Percentiles rank a stretch among this genome's conserved stretches.
Evolutionary conservation across 37 sponge, comb jelly and placozoan genomes (phyloP).

Genomic region (Beroe ovata): DNA sequence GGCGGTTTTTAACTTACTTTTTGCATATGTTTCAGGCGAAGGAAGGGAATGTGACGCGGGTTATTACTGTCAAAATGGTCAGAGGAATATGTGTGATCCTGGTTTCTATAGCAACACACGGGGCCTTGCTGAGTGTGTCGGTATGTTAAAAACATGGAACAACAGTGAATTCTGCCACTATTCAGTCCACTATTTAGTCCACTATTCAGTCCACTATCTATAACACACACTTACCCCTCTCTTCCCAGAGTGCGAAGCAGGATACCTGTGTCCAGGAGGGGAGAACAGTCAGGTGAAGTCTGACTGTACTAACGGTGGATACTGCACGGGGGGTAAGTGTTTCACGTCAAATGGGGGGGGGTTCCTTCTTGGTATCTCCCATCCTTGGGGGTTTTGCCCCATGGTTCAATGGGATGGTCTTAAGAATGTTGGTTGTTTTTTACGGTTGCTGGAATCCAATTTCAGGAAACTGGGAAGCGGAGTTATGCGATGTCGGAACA

Average conservation of each 20-base stretch:
- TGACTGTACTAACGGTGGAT: constrained; percentile 17
- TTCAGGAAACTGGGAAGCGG: constrained; percentile 34
- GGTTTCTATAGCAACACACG: constrained; percentile 38
- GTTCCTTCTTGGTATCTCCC: too few relatives aligned
- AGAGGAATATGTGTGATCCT: not conserved
- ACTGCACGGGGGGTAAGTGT: constrained; percentile 43
- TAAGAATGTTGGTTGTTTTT: too few relatives aligned
- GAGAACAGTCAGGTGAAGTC: constrained; percentile 8
- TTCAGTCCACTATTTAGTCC: too few relatives aligned
- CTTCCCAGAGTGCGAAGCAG: constrained; percentile 36
- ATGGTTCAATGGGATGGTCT: too few relatives aligned
- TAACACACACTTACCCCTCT: too few relatives aligned
- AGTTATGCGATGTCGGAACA: constrained; percentile 15
- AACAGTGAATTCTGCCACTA: too few relatives aligned
- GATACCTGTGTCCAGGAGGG: constrained; percentile 51
- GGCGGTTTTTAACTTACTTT: too few relatives aligned
- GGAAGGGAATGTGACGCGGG: constrained; percentile 62
- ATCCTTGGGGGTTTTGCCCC: too few relatives aligned
- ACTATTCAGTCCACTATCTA: too few relatives aligned
- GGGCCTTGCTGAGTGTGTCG: constrained; percentile 1
- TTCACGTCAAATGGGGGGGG: too few relatives aligned
- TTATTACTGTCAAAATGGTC: constrained; percentile 7
- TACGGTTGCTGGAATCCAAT: too few relatives aligned
- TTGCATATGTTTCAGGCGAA: constrained; percentile 48
- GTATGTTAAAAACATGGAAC: too few relatives aligned